These are phyloP conservation scores for Galago senegalensis DNA, from an alignment of 2,797 vertebrate genomes.

Conservation along the genomic window DNA sequence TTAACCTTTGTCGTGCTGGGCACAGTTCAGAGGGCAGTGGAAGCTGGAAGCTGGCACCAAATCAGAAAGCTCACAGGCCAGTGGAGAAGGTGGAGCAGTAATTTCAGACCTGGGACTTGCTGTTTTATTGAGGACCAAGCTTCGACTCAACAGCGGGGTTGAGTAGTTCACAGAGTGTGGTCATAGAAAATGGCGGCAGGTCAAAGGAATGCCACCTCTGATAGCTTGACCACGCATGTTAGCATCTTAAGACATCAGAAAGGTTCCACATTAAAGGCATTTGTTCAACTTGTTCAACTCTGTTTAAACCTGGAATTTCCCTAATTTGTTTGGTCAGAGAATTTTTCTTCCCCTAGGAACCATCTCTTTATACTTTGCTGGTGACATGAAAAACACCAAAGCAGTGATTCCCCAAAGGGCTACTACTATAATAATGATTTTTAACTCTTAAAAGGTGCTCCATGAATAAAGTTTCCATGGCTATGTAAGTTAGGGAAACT, in stretches of 20 bases:
- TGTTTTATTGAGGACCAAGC: background rate
- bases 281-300: background rate
- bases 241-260: background rate
- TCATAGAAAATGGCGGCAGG: background rate
- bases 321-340: background rate
- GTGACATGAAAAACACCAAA: background rate
- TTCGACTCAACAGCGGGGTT: background rate
- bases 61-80: background rate
- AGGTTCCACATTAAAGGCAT: background rate
- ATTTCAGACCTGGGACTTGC: background rate
- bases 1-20: background rate
- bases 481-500: background rate
- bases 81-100: background rate
- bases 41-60: background rate
- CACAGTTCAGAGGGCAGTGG: too few species aligned
- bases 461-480: background rate
- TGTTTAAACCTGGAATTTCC: background rate
- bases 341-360: background rate
- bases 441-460: background rate
- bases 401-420: background rate
- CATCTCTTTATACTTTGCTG: background rate
- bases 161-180: background rate
- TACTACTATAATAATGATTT: background rate
- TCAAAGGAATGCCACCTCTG: background rate
- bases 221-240: background rate